Evolutionary conservation across 2,888 invertebrate species (phyloP).

Genomic region (Gymnocheta viridis): DNA sequence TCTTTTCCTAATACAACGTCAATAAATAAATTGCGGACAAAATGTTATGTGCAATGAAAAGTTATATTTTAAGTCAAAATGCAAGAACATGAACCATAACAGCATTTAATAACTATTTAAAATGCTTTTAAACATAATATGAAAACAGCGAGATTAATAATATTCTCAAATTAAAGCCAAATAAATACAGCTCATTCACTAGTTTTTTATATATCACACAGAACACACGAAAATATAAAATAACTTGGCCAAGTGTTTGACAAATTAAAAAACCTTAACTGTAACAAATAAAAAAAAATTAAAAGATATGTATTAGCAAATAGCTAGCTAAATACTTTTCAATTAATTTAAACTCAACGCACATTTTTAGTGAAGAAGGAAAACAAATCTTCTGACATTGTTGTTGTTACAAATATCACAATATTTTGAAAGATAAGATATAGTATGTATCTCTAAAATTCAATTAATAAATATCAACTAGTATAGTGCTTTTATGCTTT

Average conservation of each 20-base stretch:
- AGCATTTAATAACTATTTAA: too few species aligned
- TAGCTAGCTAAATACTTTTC: slow-evolving; percentile 25
- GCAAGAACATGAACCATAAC: too few species aligned
- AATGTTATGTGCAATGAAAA: too few species aligned
- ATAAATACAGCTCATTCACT: too few species aligned
- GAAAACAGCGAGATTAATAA: too few species aligned
- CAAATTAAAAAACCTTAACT: not conserved
- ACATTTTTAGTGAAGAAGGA: slow-evolving; percentile 9
- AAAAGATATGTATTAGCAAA: slow-evolving; percentile 11
- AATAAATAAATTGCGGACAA: too few species aligned
- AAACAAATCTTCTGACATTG: too few species aligned
- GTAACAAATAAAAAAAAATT: not conserved
- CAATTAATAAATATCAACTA: slow-evolving; percentile 47
- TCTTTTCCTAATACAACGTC: too few species aligned
- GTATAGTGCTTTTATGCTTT: slow-evolving; percentile 29
- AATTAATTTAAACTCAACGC: slow-evolving; percentile 14
- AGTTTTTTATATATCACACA: too few species aligned
- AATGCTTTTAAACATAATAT: too few species aligned
- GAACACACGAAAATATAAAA: not conserved
- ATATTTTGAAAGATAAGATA: not conserved
- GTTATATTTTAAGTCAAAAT: too few species aligned
- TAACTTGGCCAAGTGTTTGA: not conserved
- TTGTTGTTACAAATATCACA: slow-evolving; percentile 14
- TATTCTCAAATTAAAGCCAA: too few species aligned
- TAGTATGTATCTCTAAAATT: slow-evolving; percentile 17